Evolutionary conservation across 2,113 vertebrate genomes (phyloP), one percentile per base, ranked within the genome.

Genomic region (Hiodon alosoides): DNA sequence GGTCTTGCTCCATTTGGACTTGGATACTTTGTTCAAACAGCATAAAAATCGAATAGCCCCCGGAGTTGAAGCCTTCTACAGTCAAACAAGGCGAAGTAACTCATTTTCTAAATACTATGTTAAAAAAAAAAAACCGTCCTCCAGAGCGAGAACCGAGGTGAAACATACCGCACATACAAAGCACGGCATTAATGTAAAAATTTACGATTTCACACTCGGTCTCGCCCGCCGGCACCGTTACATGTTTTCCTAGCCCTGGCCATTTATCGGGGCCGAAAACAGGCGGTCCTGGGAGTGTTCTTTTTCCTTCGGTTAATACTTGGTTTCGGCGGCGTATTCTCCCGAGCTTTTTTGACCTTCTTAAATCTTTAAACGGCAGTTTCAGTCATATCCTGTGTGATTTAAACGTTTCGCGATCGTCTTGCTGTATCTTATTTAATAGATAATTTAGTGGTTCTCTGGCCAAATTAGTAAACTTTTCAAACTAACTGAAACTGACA

Each of bases 251-350:
- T 51, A 54, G 31, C 13, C 31, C 16, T 4, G 46, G n/a, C 50
- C 13, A 46, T 14, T 69, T 76, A 65, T n/a, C 14, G 14, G 31
- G 50, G n/a, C 3, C 13, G 9, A 51, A 46, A 46, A 66, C 66
- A 70, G 51, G 7, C 54, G 58, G 16, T 60, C 66, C 50, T 7
- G 8, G 58, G 57, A 61, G 67, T 52, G 47, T 7, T 48, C 58
- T 8, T 17, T 17, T 67, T 2, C 64, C 10, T 62, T 70, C 57
- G 58, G 57, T 7, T 64, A 47, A 61, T 7, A 31, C 9, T n/a
- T 46, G 16, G 74, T 53, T 71, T 58, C 14, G 58, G 69, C 46
- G 16, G 66, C 73, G 57, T n/a, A 67, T 11, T 16, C 74, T 11
- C 69, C 59, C 5, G 16, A 52, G 60, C 48, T 4, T 5, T 2